Base-by-base conservation (phyloP, 2,797 vertebrate species). In the Brotogeris chrysoptera region DNA sequence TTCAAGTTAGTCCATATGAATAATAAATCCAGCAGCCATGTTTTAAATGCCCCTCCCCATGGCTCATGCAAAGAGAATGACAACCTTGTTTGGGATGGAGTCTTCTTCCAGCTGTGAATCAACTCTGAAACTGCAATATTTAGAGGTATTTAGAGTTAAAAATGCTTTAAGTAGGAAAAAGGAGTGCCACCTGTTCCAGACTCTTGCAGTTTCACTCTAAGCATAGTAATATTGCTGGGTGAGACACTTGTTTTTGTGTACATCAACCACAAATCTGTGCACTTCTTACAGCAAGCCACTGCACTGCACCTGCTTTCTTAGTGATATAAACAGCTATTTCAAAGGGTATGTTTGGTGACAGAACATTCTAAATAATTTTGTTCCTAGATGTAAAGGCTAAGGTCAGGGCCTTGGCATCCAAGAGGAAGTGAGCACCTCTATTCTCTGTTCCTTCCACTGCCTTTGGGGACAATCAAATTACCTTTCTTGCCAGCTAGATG, bases 151-250 rank as follows among this genome's bases (percentile, higher is more conserved):
- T 8, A 83, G 27, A 71, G 18, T 34, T 21, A 49, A 39, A 38
- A 69, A 52, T 6, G 16, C n/a, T 90, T 7, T 0, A 23, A 23
- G 15, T 1, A 68, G 36, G 15, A 38, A 81, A 59, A 70, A 49
- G 8, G n/a, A 82, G 18, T 1, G 3, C 50, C 63, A 14, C 27
- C 44, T 39, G 8, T 27, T 76, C 1, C 0, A n/a, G 39, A 21
- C 36, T 17, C 49, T 77, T 59, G 11, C 30, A 28, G 71, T 34
- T 79, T 18, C 39, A 19, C 63, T 77, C 32, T 11, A 68, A n/a
- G 43, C 15, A 28, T 1, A 50, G 16, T 8, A 14, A 12, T 20
- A 21, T 2, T 18, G 23, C 30, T 38, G 18, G 24, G 44, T 12
- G 24, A 72, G 59, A 49, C 21, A 32, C 13, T 19, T n/a, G 6